Evolutionary conservation across 2,888 invertebrate species (phyloP).

Genomic region (Erebia aethiops): DNA sequence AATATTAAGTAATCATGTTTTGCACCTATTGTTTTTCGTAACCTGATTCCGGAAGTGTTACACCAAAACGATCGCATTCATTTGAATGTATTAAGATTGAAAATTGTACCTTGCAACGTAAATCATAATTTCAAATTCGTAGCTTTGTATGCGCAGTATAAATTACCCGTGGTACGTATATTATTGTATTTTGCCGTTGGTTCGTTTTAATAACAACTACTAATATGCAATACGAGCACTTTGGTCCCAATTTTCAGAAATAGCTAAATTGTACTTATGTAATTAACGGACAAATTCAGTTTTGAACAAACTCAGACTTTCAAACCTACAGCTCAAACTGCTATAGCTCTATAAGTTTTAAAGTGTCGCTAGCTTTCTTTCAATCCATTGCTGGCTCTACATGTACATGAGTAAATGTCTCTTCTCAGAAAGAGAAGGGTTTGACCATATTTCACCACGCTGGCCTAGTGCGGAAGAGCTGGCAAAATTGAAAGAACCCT

Average conservation of each 20-base stretch:
- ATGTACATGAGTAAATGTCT: too few species aligned
- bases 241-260: neutral
- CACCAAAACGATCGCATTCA: constrained; percentile 38
- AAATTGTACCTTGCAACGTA: constrained; percentile 38
- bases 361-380: too few species aligned
- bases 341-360: too few species aligned
- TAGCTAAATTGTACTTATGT: neutral
- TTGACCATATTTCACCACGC: too few species aligned
- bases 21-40: constrained; percentile 2
- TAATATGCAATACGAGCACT: neutral
- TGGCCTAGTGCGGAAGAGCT: too few species aligned
- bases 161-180: constrained; percentile 1
- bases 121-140: constrained; percentile 42
- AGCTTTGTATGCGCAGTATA: constrained; percentile 31
- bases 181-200: constrained; percentile 7
- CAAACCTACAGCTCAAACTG: too few species aligned
- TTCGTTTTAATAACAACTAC: neutral
- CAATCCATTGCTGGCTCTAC: too few species aligned
- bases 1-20: too few species aligned
- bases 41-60: constrained; percentile 24
- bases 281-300: too few species aligned
- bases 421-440: too few species aligned
- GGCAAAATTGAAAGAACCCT: too few species aligned
- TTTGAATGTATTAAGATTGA: constrained; percentile 41
- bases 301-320: too few species aligned